Percentiles rank a stretch among this genome's conserved stretches.
Conservation (phyloP, 2,888 invertebrate species). For the Cremastinae sp. region DNA sequence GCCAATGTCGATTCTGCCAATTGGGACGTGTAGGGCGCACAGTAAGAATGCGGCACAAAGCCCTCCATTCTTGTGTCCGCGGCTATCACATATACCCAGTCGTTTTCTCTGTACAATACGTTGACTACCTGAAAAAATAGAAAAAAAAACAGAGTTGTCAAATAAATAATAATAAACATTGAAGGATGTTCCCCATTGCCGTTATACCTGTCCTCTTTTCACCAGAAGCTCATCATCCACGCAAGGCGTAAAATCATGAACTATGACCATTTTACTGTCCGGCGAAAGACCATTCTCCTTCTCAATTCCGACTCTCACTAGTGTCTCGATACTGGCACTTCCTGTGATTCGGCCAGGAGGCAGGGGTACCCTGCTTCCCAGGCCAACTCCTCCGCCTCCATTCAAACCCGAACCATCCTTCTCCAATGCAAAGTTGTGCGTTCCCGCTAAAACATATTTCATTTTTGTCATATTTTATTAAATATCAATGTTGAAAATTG, state of each 20-base stretch:
- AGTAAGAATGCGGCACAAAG: constrained; percentile 96
- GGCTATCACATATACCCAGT: constrained; percentile 98
- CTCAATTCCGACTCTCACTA: constrained; percentile 94
- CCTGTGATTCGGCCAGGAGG: constrained; percentile 97
- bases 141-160: too few relatives aligned
- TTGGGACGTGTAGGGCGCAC: constrained; percentile 91
- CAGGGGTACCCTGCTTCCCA: constrained; percentile 87
- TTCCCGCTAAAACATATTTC: constrained; percentile 70
- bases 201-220: constrained; percentile 88
- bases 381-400: constrained; percentile 88
- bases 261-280: constrained; percentile 96
- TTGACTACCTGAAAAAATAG: constrained; percentile 87
- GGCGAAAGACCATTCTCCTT: constrained; percentile 95
- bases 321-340: constrained; percentile 95
- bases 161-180: too few relatives aligned
- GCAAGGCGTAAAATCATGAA: constrained; percentile 96
- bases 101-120: constrained; percentile 96
- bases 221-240: constrained; percentile 97
- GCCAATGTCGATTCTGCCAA: constrained; percentile 87
- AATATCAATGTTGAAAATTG: too few relatives aligned
- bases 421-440: constrained; percentile 77
- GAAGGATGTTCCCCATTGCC: too few relatives aligned
- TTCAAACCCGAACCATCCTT: constrained; percentile 85
- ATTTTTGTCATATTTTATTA: too few relatives aligned
- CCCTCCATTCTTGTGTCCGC: constrained; percentile 95